A percentile compares a stretch with the other conserved stretches of the same genome.
Evolutionary conservation across 2,797 vertebrate genomes (phyloP).

Genomic region (Choloepus didactylus): DNA sequence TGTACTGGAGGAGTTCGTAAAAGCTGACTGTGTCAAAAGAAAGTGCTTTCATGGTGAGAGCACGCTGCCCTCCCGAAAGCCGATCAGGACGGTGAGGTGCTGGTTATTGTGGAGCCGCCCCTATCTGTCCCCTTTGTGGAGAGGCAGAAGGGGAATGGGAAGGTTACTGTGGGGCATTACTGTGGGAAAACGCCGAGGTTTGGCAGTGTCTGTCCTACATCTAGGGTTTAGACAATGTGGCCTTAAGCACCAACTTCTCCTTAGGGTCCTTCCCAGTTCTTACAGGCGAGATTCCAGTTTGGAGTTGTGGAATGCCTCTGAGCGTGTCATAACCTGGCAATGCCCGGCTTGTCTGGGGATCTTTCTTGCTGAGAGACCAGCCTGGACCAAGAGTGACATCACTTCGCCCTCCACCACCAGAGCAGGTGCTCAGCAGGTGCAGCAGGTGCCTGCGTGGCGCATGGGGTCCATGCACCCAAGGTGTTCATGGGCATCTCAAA

Average conservation of each 20-base stretch:
- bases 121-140: not conserved
- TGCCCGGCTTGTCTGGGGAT: not conserved
- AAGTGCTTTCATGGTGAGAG: not conserved
- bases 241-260: not conserved
- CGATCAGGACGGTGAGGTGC: not conserved
- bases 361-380: not conserved
- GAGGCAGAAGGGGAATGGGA: not conserved
- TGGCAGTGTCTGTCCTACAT: not conserved
- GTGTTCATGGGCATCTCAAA: not conserved
- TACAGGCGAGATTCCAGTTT: not conserved
- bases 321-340: not conserved
- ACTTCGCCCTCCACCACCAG: not conserved
- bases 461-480: not conserved
- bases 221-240: not conserved
- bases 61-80: too few species aligned
- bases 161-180: not conserved
- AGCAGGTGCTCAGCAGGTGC: not conserved
- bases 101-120: not conserved
- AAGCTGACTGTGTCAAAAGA: not conserved
- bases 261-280: not conserved
- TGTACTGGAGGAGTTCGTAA: not conserved
- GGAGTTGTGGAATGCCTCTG: not conserved
- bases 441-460: not conserved
- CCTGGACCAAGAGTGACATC: not conserved
- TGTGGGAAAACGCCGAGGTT: not conserved